Evolutionary conservation across 1,140 invertebrate species (phyloP).

Genomic region (Heliothis virescens): DNA sequence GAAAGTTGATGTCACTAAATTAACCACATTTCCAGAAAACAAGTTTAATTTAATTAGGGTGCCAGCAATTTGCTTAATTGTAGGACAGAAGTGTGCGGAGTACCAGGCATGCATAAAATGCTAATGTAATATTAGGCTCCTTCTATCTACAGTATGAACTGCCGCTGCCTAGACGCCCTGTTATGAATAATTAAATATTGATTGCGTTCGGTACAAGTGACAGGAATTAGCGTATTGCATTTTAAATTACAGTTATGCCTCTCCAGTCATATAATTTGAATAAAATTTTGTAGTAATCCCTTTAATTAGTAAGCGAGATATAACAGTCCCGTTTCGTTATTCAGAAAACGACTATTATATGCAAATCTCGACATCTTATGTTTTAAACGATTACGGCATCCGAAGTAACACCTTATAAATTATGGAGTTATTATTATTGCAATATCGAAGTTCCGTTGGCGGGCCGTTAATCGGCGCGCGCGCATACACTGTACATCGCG

Average conservation of each 20-base stretch:
- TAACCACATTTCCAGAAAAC: neutral
- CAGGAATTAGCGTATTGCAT: neutral
- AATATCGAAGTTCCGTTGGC: slow-evolving; percentile 50
- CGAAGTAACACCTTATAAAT: slow-evolving; percentile 41
- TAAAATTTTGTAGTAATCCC: neutral
- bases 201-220: slow-evolving; percentile 14
- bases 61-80: slow-evolving; percentile 17
- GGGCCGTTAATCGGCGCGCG: slow-evolving; percentile 32
- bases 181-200: slow-evolving; percentile 47
- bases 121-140: slow-evolving; percentile 34
- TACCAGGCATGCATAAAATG: slow-evolving; percentile 35
- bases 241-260: too few species aligned
- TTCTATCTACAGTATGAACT: slow-evolving; percentile 9
- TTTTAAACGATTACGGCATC: slow-evolving; percentile 15
- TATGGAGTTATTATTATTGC: slow-evolving; percentile 48
- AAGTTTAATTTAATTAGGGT: slow-evolving; percentile 2
- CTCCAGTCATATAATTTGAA: neutral
- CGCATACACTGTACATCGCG: slow-evolving; percentile 26
- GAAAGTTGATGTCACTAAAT: neutral
- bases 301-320: too few species aligned
- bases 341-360: neutral
- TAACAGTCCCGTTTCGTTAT: neutral
- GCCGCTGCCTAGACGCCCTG: slow-evolving; percentile 37
- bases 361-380: slow-evolving; percentile 7
- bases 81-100: neutral